Percentiles rank a stretch among this genome's conserved stretches.
Conservation (phyloP, 1,140 invertebrate genomes). For the Globodera rostochiensis region DNA sequence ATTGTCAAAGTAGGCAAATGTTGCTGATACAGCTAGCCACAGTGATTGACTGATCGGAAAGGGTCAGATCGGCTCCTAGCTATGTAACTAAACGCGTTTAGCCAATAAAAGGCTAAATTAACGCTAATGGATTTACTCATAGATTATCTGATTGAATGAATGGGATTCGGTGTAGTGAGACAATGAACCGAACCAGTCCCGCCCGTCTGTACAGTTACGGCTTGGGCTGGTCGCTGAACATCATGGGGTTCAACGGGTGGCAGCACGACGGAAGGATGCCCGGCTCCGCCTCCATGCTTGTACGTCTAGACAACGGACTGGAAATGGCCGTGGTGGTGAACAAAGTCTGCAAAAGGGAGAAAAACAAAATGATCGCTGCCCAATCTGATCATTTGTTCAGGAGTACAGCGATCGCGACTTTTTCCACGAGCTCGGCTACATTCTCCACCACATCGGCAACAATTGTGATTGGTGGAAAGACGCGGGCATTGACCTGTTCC, state of each 20-base stretch:
- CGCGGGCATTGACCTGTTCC: constrained; percentile 39
- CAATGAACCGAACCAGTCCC: too few species aligned
- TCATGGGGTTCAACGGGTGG: constrained; percentile 66
- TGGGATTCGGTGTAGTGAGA: too few species aligned
- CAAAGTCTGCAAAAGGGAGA: constrained; percentile 41
- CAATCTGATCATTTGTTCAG: constrained; percentile 35
- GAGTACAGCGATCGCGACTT: constrained; percentile 65
- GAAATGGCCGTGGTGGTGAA: constrained; percentile 65
- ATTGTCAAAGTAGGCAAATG: too few species aligned
- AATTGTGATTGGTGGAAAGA: constrained; percentile 64
- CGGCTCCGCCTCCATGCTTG: constrained; percentile 58
- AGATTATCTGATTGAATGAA: too few species aligned
- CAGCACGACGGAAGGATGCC: constrained; percentile 65
- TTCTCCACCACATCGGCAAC: constrained; percentile 62
- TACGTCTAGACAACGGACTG: constrained; percentile 60
- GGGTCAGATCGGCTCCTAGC: too few species aligned
- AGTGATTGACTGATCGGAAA: too few species aligned
- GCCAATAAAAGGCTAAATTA: too few species aligned
- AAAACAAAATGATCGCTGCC: background rate
- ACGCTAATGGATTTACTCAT: too few species aligned
- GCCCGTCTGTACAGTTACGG: constrained; percentile 31
- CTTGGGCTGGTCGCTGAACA: constrained; percentile 63
- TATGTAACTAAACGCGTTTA: too few species aligned
- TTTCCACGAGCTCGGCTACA: constrained; percentile 63
- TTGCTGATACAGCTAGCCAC: too few species aligned